Conservation (phyloP, 2,888 invertebrate species). For the Galeopsomyia nigrocyanea region DNA sequence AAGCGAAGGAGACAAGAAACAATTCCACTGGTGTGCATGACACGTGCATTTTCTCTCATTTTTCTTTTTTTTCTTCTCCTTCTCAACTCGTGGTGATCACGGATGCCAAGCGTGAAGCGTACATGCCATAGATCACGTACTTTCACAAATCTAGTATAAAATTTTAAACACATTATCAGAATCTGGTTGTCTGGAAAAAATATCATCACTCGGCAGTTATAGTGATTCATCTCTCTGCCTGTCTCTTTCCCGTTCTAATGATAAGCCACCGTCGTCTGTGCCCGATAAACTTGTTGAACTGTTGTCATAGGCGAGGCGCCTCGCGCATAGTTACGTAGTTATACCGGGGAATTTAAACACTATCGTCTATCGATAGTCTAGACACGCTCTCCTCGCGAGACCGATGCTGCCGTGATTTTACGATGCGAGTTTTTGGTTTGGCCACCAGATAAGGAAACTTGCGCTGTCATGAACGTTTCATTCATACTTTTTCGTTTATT, state of each 20-base stretch:
- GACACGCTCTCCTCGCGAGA: conserved; percentile 2
- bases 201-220: neutral
- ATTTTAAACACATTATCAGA: neutral
- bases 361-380: conserved; percentile 36
- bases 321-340: neutral
- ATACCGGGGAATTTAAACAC: neutral
- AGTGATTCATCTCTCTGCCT: conserved; percentile 21
- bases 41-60: too few species aligned
- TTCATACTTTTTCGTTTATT: too few species aligned
- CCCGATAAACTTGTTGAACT: conserved; percentile 16
- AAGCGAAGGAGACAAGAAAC: conserved; percentile 7
- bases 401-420: neutral
- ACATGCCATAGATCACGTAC: conserved; percentile 23
- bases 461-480: too few species aligned
- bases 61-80: too few species aligned
- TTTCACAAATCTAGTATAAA: too few species aligned
- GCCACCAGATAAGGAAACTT: too few species aligned
- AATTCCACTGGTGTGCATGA: too few species aligned
- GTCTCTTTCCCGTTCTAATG: neutral
- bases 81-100: too few species aligned
- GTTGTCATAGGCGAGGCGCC: conserved; percentile 6
- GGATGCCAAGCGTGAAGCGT: neutral
- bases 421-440: neutral
- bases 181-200: conserved; percentile 29
- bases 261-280: neutral